These are phyloP conservation scores for Sesamia inferens DNA, from an alignment of 2,888 invertebrate species.

Conservation along the genomic window DNA sequence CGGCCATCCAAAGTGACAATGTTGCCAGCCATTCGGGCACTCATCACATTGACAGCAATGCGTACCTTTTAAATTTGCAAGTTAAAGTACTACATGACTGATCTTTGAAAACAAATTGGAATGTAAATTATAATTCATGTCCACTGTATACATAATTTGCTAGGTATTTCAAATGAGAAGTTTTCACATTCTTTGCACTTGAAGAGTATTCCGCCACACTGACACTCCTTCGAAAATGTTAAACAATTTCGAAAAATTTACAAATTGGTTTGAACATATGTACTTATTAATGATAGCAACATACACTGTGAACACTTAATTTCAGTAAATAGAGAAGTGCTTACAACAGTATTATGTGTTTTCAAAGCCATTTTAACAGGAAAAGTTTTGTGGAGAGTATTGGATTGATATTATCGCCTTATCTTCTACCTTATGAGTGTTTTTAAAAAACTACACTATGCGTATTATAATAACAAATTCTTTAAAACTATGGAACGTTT, in stretches of 20 bases:
- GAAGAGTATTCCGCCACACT: not conserved
- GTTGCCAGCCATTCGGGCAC: too few species aligned
- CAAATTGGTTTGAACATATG: too few species aligned
- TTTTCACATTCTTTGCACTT: not conserved
- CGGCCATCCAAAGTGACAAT: not conserved
- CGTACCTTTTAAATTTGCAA: too few species aligned
- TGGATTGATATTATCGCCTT: too few species aligned
- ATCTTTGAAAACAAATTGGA: slow-evolving; percentile 16
- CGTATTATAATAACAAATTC: slow-evolving; percentile 34
- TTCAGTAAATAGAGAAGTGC: slow-evolving; percentile 29
- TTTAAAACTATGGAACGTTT: slow-evolving; percentile 36
- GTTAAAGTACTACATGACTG: not conserved
- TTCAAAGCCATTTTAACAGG: slow-evolving; percentile 29
- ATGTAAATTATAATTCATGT: not conserved
- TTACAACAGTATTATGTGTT: slow-evolving; percentile 33
- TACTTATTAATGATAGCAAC: too few species aligned
- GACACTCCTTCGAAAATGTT: slow-evolving; percentile 36
- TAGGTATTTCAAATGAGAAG: slow-evolving; percentile 6
- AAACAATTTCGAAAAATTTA: slow-evolving; percentile 21
- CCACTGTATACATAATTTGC: not conserved
- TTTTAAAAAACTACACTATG: slow-evolving; percentile 43
- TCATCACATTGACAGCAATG: too few species aligned
- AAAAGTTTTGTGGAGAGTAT: too few species aligned
- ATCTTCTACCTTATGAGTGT: slow-evolving; percentile 25
- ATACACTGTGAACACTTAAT: too few species aligned